A percentile compares a stretch with the other conserved stretches of the same genome.
These are phyloP conservation scores for Podarcis cretensis DNA, from an alignment of 2,113 vertebrate species.

Conservation along the genomic window DNA sequence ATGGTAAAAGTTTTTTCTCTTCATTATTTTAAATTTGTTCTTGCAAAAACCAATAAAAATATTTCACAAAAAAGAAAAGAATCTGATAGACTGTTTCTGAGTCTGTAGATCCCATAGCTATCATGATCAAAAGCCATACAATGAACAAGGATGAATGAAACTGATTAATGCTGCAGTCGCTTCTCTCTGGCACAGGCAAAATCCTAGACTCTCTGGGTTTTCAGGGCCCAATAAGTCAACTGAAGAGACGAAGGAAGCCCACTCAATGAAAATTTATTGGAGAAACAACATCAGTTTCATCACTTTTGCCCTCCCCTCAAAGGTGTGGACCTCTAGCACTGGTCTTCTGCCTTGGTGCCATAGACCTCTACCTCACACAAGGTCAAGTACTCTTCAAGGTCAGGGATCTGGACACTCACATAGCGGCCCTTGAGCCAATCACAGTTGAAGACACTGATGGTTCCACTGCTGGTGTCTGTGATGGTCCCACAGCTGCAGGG, in stretches of 20 bases:
- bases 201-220: too few species aligned
- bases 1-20: too few species aligned
- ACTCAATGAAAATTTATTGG: neutral
- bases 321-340: neutral
- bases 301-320: neutral
- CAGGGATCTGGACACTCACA: constrained; percentile 4
- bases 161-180: too few species aligned
- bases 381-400: neutral
- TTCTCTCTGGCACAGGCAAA: too few species aligned
- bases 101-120: too few species aligned
- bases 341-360: neutral
- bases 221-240: neutral
- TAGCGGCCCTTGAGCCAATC: constrained; percentile 17
- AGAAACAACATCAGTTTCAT: neutral
- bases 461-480: neutral
- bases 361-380: constrained; percentile 28
- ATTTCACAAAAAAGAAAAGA: too few species aligned
- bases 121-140: too few species aligned
- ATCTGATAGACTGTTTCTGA: too few species aligned
- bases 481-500: constrained; percentile 7
- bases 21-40: too few species aligned
- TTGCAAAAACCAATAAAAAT: too few species aligned
- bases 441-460: neutral
- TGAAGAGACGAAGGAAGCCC: neutral
- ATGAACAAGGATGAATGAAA: too few species aligned